Evolutionary conservation across 2,797 vertebrate genomes (phyloP), one percentile per base, ranked within the genome.

Genomic region (Channa striata): DNA sequence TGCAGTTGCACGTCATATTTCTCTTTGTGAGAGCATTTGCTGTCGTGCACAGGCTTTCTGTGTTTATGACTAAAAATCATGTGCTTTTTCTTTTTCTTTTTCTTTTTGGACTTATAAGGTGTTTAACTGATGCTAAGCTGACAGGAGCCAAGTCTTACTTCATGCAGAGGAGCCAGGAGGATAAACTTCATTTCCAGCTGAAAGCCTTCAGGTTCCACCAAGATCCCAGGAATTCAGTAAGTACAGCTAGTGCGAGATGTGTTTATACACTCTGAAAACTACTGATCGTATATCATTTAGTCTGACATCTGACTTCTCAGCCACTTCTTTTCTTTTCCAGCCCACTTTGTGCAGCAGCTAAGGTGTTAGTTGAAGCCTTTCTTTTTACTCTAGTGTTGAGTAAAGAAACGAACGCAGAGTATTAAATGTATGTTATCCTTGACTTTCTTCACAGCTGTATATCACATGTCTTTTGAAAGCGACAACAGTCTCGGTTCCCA

Each of bases 381-480:
- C 25, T 40, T 56, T 12, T 40, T 13, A 25, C 30, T 40, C 14
- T 37, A 7, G 14, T 30, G 6, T 14, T 52, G 5, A 52, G 61
- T 30, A 30, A 30, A 30, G 50, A 34, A 48, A 61, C 33, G 3
- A 50, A 19, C 1, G 7, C 6, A 30, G 25, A 30, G 6, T 30
- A 30, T 30, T 30, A 30, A 30, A 30, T 30, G 25, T 21, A 12
- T 39, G 14, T 20, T 33, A 1, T 19, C 37, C 25, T 30, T 30
- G 4, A 30, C 25, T 6, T 47, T 59, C n/a, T n/a, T 47, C 20
- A 1, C 0, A 93, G 91, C 19, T 93, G 49, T 91, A 91, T 67
- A 83, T 94, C 64, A 91, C 85, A 0, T 94, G 92, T 63, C 68
- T 25, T 0, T 74, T 93, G 66, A 93, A 82, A 46, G 92, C 88